Percentiles rank a stretch among this genome's conserved stretches.
These are phyloP conservation scores for Watsonalla cultraria DNA, from an alignment of 2,888 invertebrate genomes.

Conservation along the genomic window DNA sequence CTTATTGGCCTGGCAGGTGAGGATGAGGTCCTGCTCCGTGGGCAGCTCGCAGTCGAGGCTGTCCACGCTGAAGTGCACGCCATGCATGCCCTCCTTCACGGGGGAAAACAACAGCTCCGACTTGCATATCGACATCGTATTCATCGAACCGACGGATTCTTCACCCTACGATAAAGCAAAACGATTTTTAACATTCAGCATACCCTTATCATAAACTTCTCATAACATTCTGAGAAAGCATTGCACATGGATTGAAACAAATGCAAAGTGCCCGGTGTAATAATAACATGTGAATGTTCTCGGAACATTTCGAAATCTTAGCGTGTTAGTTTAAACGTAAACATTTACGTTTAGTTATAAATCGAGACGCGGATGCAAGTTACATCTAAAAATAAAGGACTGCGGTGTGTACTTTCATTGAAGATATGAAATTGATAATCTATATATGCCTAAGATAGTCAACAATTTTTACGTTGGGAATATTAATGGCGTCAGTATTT, in stretches of 20 bases:
- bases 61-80: conserved; percentile 92
- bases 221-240: not conserved
- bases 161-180: conserved; percentile 73
- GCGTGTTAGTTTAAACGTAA: conserved; percentile 63
- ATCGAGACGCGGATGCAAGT: conserved; percentile 59
- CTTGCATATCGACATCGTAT: conserved; percentile 94
- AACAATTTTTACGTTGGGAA: not conserved
- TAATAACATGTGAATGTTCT: conserved; percentile 43
- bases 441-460: not conserved
- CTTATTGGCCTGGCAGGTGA: conserved; percentile 95
- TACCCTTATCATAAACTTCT: not conserved
- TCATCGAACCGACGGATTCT: conserved; percentile 85
- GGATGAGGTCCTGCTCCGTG: conserved; percentile 89
- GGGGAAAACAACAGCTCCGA: conserved; percentile 95
- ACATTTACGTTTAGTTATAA: conserved; percentile 62
- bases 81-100: conserved; percentile 87
- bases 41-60: conserved; percentile 92
- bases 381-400: conserved; percentile 49
- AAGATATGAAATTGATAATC: conserved; percentile 10
- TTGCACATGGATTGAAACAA: not conserved
- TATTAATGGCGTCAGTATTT: not conserved
- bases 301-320: conserved; percentile 61
- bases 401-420: conserved; percentile 35
- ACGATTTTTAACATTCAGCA: not conserved
- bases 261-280: conserved; percentile 18